Percentiles rank a stretch among this genome's conserved stretches.
phyloP scores from a whole-genome alignment of 2,113 vertebrate genomes.

The Pedetes capensis region DNA sequence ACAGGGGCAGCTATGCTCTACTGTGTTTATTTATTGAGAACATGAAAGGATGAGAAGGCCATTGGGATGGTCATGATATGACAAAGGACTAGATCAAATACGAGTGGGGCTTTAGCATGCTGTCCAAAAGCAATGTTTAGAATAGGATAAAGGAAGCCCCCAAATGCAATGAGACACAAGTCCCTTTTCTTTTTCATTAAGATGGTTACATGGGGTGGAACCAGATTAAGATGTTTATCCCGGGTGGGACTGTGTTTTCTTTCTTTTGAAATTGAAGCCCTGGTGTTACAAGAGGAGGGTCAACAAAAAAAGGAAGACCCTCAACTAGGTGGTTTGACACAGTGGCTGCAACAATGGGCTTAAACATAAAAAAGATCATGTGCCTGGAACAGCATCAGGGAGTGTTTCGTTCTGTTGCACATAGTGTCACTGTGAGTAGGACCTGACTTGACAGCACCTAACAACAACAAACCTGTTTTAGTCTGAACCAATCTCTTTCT shows the following conservation, averaged over 20 bases:
- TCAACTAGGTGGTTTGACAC: no score
- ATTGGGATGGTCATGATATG: neutral
- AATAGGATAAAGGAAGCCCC: constrained; percentile 34
- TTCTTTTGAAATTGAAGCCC: constrained; percentile 15
- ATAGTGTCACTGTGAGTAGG: no score
- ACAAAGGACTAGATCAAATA: constrained; percentile 26
- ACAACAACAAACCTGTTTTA: no score
- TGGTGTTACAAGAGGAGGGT: neutral
- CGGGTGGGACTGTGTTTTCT: neutral
- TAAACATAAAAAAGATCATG: no score
- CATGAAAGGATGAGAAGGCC: constrained; percentile 21
- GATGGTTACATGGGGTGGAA: neutral
- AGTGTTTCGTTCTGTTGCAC: no score
- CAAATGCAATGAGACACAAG: neutral
- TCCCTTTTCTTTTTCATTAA: neutral
- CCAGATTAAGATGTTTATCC: neutral
- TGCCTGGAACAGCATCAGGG: no score
- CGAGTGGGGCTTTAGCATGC: neutral
- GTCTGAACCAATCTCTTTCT: neutral
- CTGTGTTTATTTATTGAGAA: constrained; percentile 42
- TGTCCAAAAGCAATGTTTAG: constrained; percentile 63
- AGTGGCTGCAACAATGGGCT: no score
- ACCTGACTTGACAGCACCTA: no score
- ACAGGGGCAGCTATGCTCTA: neutral
- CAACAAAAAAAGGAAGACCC: no score